These are phyloP conservation scores for Athripsodes cinereus DNA, from an alignment of 2,888 invertebrate species.

Conservation along the genomic window DNA sequence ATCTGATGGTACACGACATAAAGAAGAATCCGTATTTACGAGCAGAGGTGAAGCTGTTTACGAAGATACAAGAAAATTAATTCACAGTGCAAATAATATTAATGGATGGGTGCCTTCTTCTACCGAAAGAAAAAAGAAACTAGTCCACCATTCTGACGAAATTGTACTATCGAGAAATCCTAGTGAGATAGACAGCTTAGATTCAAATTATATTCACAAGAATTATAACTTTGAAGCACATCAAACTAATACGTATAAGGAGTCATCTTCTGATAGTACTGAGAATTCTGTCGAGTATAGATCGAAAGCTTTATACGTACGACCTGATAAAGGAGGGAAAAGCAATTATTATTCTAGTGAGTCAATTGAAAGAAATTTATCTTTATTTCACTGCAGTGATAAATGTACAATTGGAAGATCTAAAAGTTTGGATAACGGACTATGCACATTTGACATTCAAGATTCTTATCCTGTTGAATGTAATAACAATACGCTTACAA, in stretches of 20 bases:
- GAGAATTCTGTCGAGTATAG: conserved; percentile 31
- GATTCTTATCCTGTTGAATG: not conserved
- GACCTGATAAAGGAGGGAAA: conserved; percentile 14
- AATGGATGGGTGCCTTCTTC: conserved; percentile 7
- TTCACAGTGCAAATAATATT: not conserved
- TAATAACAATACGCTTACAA: not conserved
- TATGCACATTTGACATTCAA: not conserved
- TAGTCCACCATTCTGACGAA: conserved; percentile 42
- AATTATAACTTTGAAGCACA: conserved; percentile 50
- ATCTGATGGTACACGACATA: conserved; percentile 37
- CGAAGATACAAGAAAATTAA: conserved; percentile 1
- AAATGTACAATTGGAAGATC: not conserved
- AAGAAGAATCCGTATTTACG: conserved; percentile 28
- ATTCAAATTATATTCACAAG: conserved; percentile 53
- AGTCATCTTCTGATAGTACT: conserved; percentile 43
- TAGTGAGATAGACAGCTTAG: conserved; percentile 53
- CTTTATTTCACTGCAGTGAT: not conserved
- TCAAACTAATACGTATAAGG: conserved; percentile 39
- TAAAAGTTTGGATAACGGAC: not conserved
- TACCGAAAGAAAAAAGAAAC: not conserved
- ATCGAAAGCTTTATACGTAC: conserved; percentile 38
- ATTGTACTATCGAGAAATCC: conserved; percentile 48
- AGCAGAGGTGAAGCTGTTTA: conserved; percentile 14
- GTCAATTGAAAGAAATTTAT: conserved; percentile 36
- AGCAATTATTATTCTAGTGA: conserved; percentile 33